Evolutionary conservation across 2,113 vertebrate genomes (phyloP), one percentile per base, ranked within the genome.

Genomic region (Tautogolabrus adspersus): DNA sequence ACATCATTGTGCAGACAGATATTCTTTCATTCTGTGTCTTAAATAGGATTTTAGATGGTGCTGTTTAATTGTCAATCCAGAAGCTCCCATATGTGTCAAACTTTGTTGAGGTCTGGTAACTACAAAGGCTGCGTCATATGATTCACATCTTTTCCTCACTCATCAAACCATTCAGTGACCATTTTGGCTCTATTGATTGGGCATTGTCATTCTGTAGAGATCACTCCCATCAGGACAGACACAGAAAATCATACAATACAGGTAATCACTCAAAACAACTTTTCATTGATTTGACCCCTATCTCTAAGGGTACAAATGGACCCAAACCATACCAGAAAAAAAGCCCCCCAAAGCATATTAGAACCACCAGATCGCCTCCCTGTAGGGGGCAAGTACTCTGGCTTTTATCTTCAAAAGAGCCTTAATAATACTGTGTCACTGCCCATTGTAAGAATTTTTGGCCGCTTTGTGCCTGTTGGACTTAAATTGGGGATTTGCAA

Each of bases 401-500:
- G 49, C 13, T 52, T 21, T 21, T 52, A 52, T 21, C 49, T 40
- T 56, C 22, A 68, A 23, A 23, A 56, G 22, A 46, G 61, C 42
- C 3, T 37, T 51, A 5, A 34, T 49, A 1, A 49, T 23, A 56
- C 40, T 8, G 26, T 46, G n/a, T 11, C 42, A 42, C 65, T 68
- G 30, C 30, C 56, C 9, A 57, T 42, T 23, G 22, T 21, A 12
- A n/a, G 63, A 21, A 19, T 44, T 58, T 46, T 62, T 66, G 40
- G 63, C 52, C 38, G 34, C 61, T 54, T 58, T 42, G 54, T 13
- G 66, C 40, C 11, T 9, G 16, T 10, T 23, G 22, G 51, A 74
- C n/a, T 77, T 72, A 30, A 65, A 47, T 47, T 47, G 46, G 15
- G 46, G 46, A 47, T 47, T 47, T 49, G 47, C 18, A 49, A 59